These are phyloP conservation scores for Julus scanicus DNA, from an alignment of 2,888 invertebrate species.

Conservation along the genomic window DNA sequence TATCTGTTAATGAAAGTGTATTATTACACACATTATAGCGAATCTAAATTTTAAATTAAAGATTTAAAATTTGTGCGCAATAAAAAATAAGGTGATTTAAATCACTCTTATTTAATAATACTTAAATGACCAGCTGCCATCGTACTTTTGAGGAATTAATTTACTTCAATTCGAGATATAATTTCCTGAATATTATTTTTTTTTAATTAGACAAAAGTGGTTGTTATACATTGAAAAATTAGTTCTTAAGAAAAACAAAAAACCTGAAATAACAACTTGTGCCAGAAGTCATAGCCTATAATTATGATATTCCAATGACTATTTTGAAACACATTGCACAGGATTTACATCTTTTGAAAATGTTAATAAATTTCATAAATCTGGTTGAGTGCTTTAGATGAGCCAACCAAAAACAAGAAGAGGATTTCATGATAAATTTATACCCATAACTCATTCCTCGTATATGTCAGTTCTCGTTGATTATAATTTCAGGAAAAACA, in stretches of 20 bases:
- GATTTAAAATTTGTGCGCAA: neutral
- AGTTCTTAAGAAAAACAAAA: neutral
- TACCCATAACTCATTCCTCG: neutral
- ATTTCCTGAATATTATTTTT: too few species aligned
- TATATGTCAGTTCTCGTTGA: neutral
- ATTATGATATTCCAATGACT: too few species aligned
- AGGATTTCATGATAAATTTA: conserved; percentile 9
- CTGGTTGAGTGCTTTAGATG: neutral
- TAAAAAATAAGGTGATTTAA: neutral
- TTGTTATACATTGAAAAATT: too few species aligned
- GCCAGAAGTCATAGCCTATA: neutral
- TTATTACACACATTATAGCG: neutral
- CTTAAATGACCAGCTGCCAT: neutral
- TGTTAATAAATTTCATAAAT: too few species aligned
- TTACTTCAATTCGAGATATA: neutral
- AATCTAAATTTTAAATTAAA: conserved; percentile 27
- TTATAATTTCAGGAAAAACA: conserved; percentile 13
- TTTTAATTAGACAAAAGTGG: too few species aligned
- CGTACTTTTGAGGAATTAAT: neutral
- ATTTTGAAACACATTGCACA: too few species aligned
- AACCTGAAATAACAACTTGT: neutral
- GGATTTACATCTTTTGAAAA: too few species aligned
- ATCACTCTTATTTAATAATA: neutral
- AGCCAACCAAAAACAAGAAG: neutral
- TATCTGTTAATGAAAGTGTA: conserved; percentile 20